A percentile compares a stretch with the other conserved stretches of the same genome.
phyloP scores from a whole-genome alignment of 2,888 invertebrate genomes.

The Germaria angustata region DNA sequence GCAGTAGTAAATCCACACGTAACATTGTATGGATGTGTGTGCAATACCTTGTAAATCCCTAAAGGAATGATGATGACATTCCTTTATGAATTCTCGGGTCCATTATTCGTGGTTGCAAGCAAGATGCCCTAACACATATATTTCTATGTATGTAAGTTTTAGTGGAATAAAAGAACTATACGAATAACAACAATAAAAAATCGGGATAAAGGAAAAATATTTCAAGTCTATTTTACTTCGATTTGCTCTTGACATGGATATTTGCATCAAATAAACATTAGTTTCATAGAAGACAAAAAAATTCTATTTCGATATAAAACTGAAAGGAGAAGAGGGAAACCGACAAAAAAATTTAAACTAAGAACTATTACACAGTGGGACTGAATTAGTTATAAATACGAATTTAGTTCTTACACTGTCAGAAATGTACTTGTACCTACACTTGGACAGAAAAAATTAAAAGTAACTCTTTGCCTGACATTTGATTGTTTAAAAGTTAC shows the following conservation, averaged over 20 bases:
- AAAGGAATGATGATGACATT: slow-evolving; percentile 65
- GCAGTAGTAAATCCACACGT: background rate
- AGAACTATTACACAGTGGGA: slow-evolving; percentile 12
- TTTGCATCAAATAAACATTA: slow-evolving; percentile 65
- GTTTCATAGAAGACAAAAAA: slow-evolving; percentile 38
- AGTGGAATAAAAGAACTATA: background rate
- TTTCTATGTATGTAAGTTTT: background rate
- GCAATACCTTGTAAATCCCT: slow-evolving; percentile 57
- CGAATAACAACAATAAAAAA: slow-evolving; percentile 1
- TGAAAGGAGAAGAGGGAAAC: background rate
- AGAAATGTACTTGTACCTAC: too few species aligned
- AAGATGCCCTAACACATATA: background rate
- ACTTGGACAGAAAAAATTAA: too few species aligned
- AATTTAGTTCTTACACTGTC: background rate
- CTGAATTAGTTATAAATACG: slow-evolving; percentile 32
- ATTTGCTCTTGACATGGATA: slow-evolving; percentile 61
- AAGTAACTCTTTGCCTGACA: too few species aligned
- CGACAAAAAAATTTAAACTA: background rate
- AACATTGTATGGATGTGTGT: slow-evolving; percentile 2
- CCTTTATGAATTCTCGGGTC: slow-evolving; percentile 64
- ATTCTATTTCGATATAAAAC: background rate
- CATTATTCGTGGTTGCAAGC: slow-evolving; percentile 57
- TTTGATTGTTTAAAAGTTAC: too few species aligned
- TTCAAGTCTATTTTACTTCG: slow-evolving; percentile 61
- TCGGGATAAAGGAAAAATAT: slow-evolving; percentile 30